Evolutionary conservation across 2,888 invertebrate genomes (phyloP), one percentile per base, ranked within the genome.

Genomic region (Ennomos erosarius): DNA sequence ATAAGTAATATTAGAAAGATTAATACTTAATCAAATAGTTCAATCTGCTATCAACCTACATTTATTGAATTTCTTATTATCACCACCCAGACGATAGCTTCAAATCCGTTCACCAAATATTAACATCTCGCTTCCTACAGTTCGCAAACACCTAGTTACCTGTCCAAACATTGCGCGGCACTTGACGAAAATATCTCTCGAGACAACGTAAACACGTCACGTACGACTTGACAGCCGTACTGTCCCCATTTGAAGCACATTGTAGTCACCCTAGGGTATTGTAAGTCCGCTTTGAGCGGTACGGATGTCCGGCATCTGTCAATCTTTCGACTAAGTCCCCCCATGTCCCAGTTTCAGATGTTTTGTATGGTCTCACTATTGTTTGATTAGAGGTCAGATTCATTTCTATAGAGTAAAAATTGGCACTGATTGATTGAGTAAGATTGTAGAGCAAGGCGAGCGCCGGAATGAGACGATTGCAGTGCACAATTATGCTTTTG

Each of bases 241-340:
- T 57, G 59, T 57, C 55, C 50, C 13, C 40, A 47, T 55, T 49
- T 51, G 58, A 48, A 39, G 49, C 49, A 54, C 53, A 53, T 69
- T 66, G 68, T 59, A 53, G 71, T 64, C 74, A 73, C 73, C 73
- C 74, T 74, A 76, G 71, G 55, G 58, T 67, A 61, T 63, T 46
- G 64, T 65, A 55, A 67, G 74, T 69, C 47, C 58, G 57, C 35
- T n/a, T 39, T 54, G 58, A 36, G 57, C 47, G 56, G 59, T 51
- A 55, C 74, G 78, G 78, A 79, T 55, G 75, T 81, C 81, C 81
- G 76, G 68, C 61, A 52, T 59, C 73, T 76, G 80, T 80, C 81
- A 79, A 79, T 79, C 78, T 79, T 71, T 69, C 57, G 67, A 70
- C 64, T 67, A 72, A 33, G 12, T 36, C 45, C 55, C 59, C 33